These are phyloP conservation scores for Eupithecia vulgata DNA, from an alignment of 2,888 invertebrate species.

Conservation along the genomic window DNA sequence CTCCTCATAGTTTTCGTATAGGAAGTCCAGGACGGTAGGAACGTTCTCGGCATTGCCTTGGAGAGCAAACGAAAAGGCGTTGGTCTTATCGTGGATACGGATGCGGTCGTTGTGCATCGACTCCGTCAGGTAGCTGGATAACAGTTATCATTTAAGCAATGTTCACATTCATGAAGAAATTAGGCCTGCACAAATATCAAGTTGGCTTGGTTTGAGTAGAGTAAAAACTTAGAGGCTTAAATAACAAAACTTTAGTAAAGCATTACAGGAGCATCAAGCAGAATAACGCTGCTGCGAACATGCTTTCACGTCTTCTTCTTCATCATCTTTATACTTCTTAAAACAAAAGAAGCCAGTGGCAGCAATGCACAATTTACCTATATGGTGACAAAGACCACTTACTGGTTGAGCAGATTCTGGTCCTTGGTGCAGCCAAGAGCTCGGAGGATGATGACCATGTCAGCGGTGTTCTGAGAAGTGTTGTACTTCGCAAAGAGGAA, in stretches of 20 bases:
- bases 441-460: slow-evolving; percentile 85
- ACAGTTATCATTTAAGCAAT: not conserved
- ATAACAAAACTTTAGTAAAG: too few relatives aligned
- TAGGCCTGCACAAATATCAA: not conserved
- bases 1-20: slow-evolving; percentile 59
- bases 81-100: slow-evolving; percentile 76
- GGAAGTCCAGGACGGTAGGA: slow-evolving; percentile 78
- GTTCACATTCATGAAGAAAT: too few relatives aligned
- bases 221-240: too few relatives aligned
- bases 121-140: slow-evolving; percentile 77
- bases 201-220: not conserved
- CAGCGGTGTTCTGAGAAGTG: slow-evolving; percentile 83
- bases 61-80: slow-evolving; percentile 78
- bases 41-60: slow-evolving; percentile 83
- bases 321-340: not conserved
- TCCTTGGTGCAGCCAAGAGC: slow-evolving; percentile 71
- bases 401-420: slow-evolving; percentile 58
- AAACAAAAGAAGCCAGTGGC: not conserved
- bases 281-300: not conserved
- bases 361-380: not conserved
- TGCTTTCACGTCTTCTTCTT: not conserved
- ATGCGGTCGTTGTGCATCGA: slow-evolving; percentile 73
- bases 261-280: not conserved
- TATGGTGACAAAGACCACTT: slow-evolving; percentile 45
- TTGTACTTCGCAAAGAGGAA: slow-evolving; percentile 84